Evolutionary conservation across 1,140 invertebrate species (phyloP).

Genomic region (Drosophila funebris): DNA sequence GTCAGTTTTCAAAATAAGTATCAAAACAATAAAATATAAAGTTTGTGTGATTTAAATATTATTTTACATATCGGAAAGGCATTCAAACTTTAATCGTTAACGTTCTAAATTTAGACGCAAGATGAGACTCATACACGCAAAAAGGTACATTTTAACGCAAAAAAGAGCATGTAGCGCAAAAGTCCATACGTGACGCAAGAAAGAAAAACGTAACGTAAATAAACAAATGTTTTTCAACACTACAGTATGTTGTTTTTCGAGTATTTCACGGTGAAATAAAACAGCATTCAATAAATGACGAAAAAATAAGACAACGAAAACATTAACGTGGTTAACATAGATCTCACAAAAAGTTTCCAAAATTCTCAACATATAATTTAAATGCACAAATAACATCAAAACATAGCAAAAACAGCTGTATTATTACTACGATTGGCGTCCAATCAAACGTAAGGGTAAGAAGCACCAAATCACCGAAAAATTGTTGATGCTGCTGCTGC

Average conservation of each 20-base stretch:
- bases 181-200: not conserved
- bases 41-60: too few relatives aligned
- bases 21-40: too few relatives aligned
- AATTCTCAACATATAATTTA: not conserved
- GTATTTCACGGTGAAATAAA: slow-evolving; percentile 46
- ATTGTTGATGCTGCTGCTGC: not conserved
- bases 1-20: too few relatives aligned
- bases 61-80: too few relatives aligned
- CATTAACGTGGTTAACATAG: slow-evolving; percentile 13
- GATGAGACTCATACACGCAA: not conserved
- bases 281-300: slow-evolving; percentile 36
- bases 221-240: slow-evolving; percentile 11
- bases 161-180: not conserved
- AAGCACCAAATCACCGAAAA: slow-evolving; percentile 19
- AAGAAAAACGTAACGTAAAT: not conserved
- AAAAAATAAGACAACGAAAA: slow-evolving; percentile 21
- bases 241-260: slow-evolving; percentile 38
- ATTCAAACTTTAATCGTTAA: too few relatives aligned
- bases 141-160: not conserved
- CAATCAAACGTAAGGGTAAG: slow-evolving; percentile 34
- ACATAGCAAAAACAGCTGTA: slow-evolving; percentile 34
- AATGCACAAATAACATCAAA: not conserved
- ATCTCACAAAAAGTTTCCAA: slow-evolving; percentile 13
- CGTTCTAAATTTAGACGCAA: too few relatives aligned
- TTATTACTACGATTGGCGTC: slow-evolving; percentile 19